phyloP scores from a whole-genome alignment of 2,888 invertebrate genomes.

The Nymphalis urticae region DNA sequence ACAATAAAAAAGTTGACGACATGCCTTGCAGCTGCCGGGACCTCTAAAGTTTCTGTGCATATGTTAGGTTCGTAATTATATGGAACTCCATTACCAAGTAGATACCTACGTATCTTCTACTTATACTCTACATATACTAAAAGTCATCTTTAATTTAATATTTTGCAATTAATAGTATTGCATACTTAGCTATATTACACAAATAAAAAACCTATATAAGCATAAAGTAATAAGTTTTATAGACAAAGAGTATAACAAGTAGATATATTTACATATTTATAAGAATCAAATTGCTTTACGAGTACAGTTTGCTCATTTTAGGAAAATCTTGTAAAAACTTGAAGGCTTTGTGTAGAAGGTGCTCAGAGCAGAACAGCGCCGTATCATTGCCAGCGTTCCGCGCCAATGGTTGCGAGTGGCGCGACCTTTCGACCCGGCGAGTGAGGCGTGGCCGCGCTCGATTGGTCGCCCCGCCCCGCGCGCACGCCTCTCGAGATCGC shows the following conservation, averaged over 20 bases:
- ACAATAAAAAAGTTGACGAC: constrained; percentile 58
- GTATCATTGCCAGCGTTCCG: constrained; percentile 45
- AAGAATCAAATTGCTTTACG: neutral
- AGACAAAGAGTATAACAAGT: neutral
- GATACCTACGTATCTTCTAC: no score
- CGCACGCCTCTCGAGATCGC: constrained; percentile 57
- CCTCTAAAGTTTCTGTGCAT: constrained; percentile 75
- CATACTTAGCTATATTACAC: no score
- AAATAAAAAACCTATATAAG: no score
- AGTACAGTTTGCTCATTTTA: neutral
- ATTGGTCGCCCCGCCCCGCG: constrained; percentile 68
- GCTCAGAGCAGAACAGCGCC: constrained; percentile 7
- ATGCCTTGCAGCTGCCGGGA: constrained; percentile 64
- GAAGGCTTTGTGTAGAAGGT: neutral
- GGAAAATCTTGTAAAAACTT: constrained; percentile 2
- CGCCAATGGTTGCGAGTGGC: constrained; percentile 60
- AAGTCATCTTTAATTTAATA: no score
- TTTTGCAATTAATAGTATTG: no score
- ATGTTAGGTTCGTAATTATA: constrained; percentile 38
- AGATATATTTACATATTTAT: neutral
- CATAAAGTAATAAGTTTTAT: no score
- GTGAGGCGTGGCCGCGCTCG: constrained; percentile 76
- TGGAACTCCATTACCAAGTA: neutral
- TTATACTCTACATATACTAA: no score
- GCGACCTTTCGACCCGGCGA: constrained; percentile 69